Evolutionary conservation across 2,797 vertebrate genomes (phyloP).

Genomic region (Xerus rutilus): DNA sequence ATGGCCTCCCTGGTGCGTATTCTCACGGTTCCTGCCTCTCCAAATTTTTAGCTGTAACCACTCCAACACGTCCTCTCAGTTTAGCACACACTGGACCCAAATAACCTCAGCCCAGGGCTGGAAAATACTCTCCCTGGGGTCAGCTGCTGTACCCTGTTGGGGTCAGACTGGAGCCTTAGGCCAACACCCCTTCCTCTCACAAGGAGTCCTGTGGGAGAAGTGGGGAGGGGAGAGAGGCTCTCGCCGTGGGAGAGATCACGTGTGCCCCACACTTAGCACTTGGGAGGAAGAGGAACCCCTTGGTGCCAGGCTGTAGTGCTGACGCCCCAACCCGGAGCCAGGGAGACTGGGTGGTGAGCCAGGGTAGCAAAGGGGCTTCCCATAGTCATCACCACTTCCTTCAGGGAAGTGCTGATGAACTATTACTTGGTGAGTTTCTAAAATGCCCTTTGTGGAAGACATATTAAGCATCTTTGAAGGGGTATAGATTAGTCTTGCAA

Average conservation of each 20-base stretch:
- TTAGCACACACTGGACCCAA: conserved; percentile 84
- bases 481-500: conserved; percentile 76
- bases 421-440: conserved; percentile 83
- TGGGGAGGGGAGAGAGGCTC: conserved; percentile 54
- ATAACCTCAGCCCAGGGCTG: conserved; percentile 79
- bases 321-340: conserved; percentile 82
- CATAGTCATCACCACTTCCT: conserved; percentile 83
- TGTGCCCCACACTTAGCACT: conserved; percentile 77
- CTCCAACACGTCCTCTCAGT: conserved; percentile 83
- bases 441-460: conserved; percentile 82
- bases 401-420: conserved; percentile 86
- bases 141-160: conserved; percentile 78
- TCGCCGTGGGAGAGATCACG: conserved; percentile 76
- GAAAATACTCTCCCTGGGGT: conserved; percentile 83
- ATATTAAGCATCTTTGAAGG: conserved; percentile 77
- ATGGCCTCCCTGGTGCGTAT: conserved; percentile 77
- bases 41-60: conserved; percentile 81
- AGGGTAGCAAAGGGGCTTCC: conserved; percentile 86
- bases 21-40: conserved; percentile 83
- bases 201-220: conserved; percentile 79
- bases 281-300: conserved; percentile 85
- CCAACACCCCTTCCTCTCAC: conserved; percentile 82
- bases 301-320: conserved; percentile 84
- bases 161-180: conserved; percentile 79
- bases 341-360: conserved; percentile 84